Base-by-base conservation (phyloP, 2,888 invertebrate genomes). In the Vanessa cardui region DNA sequence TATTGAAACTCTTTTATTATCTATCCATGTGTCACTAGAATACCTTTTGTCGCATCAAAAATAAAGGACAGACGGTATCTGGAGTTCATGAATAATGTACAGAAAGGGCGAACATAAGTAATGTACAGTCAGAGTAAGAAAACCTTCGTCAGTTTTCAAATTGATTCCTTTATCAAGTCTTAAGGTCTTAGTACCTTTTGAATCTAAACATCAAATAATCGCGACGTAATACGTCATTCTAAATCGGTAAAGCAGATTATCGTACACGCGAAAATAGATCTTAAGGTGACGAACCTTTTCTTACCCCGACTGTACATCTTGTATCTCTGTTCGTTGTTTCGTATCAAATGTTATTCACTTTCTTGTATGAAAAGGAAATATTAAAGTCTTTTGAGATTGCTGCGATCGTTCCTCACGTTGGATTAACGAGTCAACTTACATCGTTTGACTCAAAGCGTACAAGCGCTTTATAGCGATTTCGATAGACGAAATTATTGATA, bases 291-390 rank as follows among this genome's bases (percentile, higher is more conserved):
- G n/a, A n/a, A n/a, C n/a, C n/a, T n/a, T n/a, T n/a, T n/a, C n/a
- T n/a, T n/a, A n/a, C n/a, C n/a, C n/a, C n/a, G n/a, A n/a, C n/a
- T n/a, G n/a, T n/a, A 54, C 64, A 62, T 63, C 70, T 61, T 60
- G 64, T 69, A 26, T 46, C 66, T 70, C 46, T 60, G 64, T 73
- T 73, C 20, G 49, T 47, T 62, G 64, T 72, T 73, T 72, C 73
- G 49, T 69, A 71, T 73, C 68, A 67, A 72, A 70, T 72, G 69
- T 70, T 70, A 73, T 72, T 74, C 72, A 70, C 66, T 74, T 72
- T 72, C 65, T 72, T 69, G 62, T 64, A 69, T 33, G 61, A 66
- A 74, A 72, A 72, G 61, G 72, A 72, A 61, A 65, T 62, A 39
- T 39, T 39, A 39, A 68, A 66, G 58, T 54, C 72, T 66, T 69